Percentiles rank a stretch among this genome's conserved stretches.
These are phyloP conservation scores for Platyscapa corneri DNA, from an alignment of 1,140 invertebrate genomes.

Conservation along the genomic window DNA sequence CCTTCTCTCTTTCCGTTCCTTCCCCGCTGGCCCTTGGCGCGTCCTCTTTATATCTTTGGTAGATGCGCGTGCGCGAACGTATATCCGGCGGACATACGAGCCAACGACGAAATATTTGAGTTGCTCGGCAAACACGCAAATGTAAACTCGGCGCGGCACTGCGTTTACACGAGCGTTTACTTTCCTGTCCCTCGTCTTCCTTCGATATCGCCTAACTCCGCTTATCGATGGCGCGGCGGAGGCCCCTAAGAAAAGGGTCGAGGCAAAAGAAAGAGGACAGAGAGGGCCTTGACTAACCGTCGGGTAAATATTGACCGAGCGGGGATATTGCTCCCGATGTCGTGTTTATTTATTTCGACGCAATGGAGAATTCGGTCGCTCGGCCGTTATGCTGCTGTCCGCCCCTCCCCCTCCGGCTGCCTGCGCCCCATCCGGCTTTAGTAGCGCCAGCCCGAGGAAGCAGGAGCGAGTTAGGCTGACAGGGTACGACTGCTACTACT, in stretches of 20 bases:
- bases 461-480: background rate
- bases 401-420: background rate
- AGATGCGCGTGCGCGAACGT: constrained; percentile 50
- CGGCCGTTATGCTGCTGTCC: background rate
- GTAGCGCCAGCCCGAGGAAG: no score
- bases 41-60: background rate
- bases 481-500: constrained; percentile 16
- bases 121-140: constrained; percentile 73
- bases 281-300: constrained; percentile 68
- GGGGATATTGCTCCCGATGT: constrained; percentile 74
- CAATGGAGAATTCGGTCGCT: constrained; percentile 58
- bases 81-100: constrained; percentile 60
- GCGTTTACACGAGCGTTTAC: constrained; percentile 72
- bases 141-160: constrained; percentile 66
- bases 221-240: background rate
- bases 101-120: constrained; percentile 73
- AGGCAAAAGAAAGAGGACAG: constrained; percentile 41
- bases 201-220: background rate
- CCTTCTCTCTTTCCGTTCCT: background rate
- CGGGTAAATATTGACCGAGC: constrained; percentile 74
- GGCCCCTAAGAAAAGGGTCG: background rate
- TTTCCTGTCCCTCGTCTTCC: constrained; percentile 64
- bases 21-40: background rate
- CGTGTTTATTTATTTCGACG: constrained; percentile 73
- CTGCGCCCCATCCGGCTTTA: background rate